Evolutionary conservation across 2,888 invertebrate genomes (phyloP), one percentile per base, ranked within the genome.

Genomic region (Proisotoma minuta): DNA sequence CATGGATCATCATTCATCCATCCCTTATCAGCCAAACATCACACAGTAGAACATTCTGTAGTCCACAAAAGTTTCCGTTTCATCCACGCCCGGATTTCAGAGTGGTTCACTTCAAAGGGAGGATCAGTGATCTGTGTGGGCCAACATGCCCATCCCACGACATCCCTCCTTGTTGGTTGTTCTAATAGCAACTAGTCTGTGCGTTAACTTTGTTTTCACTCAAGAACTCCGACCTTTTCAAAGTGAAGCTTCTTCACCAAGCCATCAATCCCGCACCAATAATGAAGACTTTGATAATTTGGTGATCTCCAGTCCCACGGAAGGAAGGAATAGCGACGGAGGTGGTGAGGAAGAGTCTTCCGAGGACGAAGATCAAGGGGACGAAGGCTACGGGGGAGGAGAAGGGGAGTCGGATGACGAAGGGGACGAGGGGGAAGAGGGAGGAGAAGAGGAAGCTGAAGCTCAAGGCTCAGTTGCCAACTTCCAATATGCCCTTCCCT

Each of bases 401-500:
- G 58, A 56, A 40, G 40, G 40, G 20, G 52, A 56, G 15, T 27
- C 34, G 10, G 50, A 34, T 27, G 69, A 65, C 15, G 63, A 65
- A 4, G 62, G 54, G 54, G 69, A 60, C 23, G 57, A 62, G 4
- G 60, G 56, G 15, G 60, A 52, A 22, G 61, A 64, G 49, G 40
- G 56, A 23, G 60, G 65, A 1, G 18, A 59, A 28, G 24, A 59
- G 23, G 67, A 64, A 34, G 68, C 59, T 15, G 62, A 58, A 26
- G 62, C 62, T 57, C 67, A 67, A 57, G 68, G 63, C 50, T 64
- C 67, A 2, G 57, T 62, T 22, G 23, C 60, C 47, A 29, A 57
- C 39, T 68, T 68, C 27, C 69, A 66, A 57, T 69, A 66, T 39
- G 66, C 68, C 24, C 57, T 72, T 22, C 68, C 67, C 51, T 60